Evolutionary conservation across 2,888 invertebrate genomes (phyloP), one percentile per base, ranked within the genome.

Genomic region (Exocentrus adspersus): DNA sequence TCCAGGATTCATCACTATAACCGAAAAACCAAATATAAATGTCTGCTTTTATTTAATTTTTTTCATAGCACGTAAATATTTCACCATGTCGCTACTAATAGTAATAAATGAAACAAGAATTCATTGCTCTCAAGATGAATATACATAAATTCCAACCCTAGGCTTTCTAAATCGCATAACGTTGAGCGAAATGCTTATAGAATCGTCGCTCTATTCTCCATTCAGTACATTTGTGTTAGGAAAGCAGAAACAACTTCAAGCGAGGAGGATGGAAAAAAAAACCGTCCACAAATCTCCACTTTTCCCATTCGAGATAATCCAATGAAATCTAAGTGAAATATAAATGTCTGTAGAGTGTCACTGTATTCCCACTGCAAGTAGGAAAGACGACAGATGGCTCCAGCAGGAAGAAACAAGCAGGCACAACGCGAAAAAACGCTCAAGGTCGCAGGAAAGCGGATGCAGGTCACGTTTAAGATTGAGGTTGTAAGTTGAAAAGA

Each of bases 301-400:
- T 73, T 69, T 70, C 72, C 72, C 73, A 71, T 75, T 70, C 69
- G 70, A 72, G 75, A 73, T 77, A 77, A 77, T 75, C 75, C 74
- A 75, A 77, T 76, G 75, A 75, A 75, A 77, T 75, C 74, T 77
- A 76, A 77, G 75, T 77, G 75, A 76, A 77, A 77, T 76, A 77
- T 76, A 77, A 77, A 76, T 77, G 74, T 75, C 74, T 74, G 72
- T 72, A 65, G 72, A 73, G 75, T 73, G 73, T 75, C 73, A 70
- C 52, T 37, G 17, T 28, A 57, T 70, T 73, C 70, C 70, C 72
- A 67, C 68, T 72, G 68, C 72, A 65, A 66, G 70, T 60, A 67
- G 69, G 62, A 72, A 72, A 73, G 72, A 70, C 69, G 71, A 73
- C 69, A 68, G 71, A 68, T 66, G 70, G 65, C 63, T 67, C 67